Percentiles rank a stretch among this genome's conserved stretches.
phyloP scores from a whole-genome alignment of 1,140 invertebrate genomes.

The Zophobas atratus region DNA sequence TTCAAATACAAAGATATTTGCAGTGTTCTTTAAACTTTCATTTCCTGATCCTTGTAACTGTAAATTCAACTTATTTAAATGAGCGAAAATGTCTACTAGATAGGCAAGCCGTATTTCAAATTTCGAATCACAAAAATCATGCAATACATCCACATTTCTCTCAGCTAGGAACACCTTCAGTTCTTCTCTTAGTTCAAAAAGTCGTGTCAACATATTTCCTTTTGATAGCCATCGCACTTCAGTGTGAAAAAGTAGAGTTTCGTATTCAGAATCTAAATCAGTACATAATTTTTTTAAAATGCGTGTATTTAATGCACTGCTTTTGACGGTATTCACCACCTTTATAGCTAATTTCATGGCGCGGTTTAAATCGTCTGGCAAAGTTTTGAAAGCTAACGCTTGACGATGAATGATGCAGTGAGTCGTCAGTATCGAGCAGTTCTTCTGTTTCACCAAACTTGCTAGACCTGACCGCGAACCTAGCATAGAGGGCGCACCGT shows the following conservation, averaged over 20 bases:
- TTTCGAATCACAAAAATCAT: slow-evolving; percentile 52
- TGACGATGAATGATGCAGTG: slow-evolving; percentile 63
- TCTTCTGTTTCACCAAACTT: slow-evolving; percentile 61
- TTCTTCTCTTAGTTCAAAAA: slow-evolving; percentile 56
- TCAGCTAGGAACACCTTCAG: slow-evolving; percentile 50
- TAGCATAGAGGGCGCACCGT: slow-evolving; percentile 64
- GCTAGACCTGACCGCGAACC: slow-evolving; percentile 63
- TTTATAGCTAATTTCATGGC: slow-evolving; percentile 60
- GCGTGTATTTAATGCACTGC: slow-evolving; percentile 60
- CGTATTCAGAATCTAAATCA: slow-evolving; percentile 57
- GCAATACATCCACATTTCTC: slow-evolving; percentile 47
- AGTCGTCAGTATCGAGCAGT: slow-evolving; percentile 54
- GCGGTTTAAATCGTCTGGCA: slow-evolving; percentile 56
- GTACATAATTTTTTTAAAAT: slow-evolving; percentile 59
- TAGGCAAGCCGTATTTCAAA: slow-evolving; percentile 56
- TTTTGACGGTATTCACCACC: slow-evolving; percentile 64
- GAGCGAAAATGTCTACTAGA: slow-evolving; percentile 55
- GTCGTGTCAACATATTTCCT: slow-evolving; percentile 58
- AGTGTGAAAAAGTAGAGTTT: slow-evolving; percentile 59
- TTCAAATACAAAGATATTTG: slow-evolving; percentile 56
- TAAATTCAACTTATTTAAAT: slow-evolving; percentile 58
- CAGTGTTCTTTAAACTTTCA: slow-evolving; percentile 51
- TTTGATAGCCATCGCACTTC: slow-evolving; percentile 59
- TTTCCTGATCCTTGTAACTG: slow-evolving; percentile 57
- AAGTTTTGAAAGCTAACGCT: slow-evolving; percentile 62